Conservation (phyloP, 2,888 invertebrate species). For the Pammene aurita region DNA sequence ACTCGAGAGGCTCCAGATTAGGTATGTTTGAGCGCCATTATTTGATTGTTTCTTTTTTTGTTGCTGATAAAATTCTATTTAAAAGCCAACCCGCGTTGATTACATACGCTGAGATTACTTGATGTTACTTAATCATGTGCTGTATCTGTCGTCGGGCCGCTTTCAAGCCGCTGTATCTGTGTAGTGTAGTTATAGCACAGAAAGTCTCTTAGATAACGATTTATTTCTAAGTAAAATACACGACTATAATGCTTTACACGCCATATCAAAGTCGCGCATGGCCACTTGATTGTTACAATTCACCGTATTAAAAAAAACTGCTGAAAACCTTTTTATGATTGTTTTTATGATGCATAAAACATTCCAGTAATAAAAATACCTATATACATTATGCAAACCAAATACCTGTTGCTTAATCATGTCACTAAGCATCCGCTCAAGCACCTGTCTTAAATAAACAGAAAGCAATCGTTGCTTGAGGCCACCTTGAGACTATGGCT, state of each 20-base stretch:
- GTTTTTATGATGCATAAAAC: no score
- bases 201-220: not conserved
- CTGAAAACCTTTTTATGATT: no score
- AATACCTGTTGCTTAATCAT: constrained; percentile 59
- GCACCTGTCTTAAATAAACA: constrained; percentile 74
- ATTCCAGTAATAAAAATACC: no score
- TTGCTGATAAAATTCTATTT: constrained; percentile 41
- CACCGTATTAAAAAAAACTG: not conserved
- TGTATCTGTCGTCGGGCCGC: constrained; percentile 76
- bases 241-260: no score
- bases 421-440: constrained; percentile 67
- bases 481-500: constrained; percentile 43
- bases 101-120: constrained; percentile 35
- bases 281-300: not conserved
- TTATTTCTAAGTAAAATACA: constrained; percentile 39
- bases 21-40: constrained; percentile 66
- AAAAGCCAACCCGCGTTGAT: constrained; percentile 39
- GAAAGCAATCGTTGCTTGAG: constrained; percentile 44
- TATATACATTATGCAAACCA: not conserved
- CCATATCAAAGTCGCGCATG: not conserved
- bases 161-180: constrained; percentile 68
- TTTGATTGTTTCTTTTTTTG: constrained; percentile 56
- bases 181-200: not conserved
- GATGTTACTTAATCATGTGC: constrained; percentile 67
- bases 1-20: constrained; percentile 69